Base-by-base conservation (phyloP, 2,113 vertebrate species). In the Hemiscyllium ocellatum region DNA sequence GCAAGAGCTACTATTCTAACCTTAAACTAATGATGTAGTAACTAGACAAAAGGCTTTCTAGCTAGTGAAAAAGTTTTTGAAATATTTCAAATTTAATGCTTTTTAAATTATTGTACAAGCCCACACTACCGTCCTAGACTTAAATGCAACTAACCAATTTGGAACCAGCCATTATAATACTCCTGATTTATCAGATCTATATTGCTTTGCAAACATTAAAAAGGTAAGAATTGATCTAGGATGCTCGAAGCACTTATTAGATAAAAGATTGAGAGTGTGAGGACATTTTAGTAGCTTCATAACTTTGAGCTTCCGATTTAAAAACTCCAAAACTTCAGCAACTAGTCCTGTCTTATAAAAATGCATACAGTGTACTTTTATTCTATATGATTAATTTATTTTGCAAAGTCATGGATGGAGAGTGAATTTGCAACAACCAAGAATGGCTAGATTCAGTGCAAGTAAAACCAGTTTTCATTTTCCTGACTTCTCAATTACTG, bases 261-360 rank as follows among this genome's bases (percentile, higher is more conserved):
- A 93, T 19, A 93, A 65, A n/a, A 22, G 89, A 93, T 93, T 93
- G 66, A 93, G 33, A 56, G 65, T n/a, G 37, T 95, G 94, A 72
- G 66, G 69, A 52, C 68, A 72, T 95, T 95, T 95, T 95, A 76
- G 94, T 72, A 95, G 94, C 68, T 95, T 72, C 68, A 95, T 95
- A 95, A 95, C 42, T 50, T 72, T 76, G 93, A 95, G 47, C 69
- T 72, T 61, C 80, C 61, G 15, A n/a, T 93, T 85, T 29, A 91
- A 91, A 90, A n/a, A 66, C 33, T 61, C 61, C 80, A 20, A 93
- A 68, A 93, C 22, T 2, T 93, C 89, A 93, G 94, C 42, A 47
- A 72, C 68, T 95, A 72, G 72, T 50, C 68, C 68, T 72, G 47
- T 24, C n/a, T 47, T 91, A 17, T n/a, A 19, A 12, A 80, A 80